phyloP scores from a whole-genome alignment of 2,888 invertebrate genomes.

The Amorpha juglandis region DNA sequence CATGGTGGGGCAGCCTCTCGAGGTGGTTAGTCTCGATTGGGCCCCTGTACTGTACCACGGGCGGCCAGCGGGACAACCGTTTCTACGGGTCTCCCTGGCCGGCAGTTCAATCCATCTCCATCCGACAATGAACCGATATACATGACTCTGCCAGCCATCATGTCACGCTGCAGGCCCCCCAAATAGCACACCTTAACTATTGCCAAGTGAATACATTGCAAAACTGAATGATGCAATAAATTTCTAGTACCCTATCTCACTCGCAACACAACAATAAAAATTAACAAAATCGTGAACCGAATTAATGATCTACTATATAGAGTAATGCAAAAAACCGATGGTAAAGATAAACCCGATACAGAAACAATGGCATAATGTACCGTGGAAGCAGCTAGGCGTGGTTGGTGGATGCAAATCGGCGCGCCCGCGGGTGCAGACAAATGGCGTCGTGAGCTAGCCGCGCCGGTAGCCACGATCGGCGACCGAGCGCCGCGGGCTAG shows the following conservation, averaged over 20 bases:
- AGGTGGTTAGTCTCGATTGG: too few species aligned
- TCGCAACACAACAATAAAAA: not conserved
- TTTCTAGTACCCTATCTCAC: not conserved
- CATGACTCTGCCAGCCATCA: too few species aligned
- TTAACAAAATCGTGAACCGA: conserved; percentile 14
- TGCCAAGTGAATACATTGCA: too few species aligned
- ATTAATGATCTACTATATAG: conserved; percentile 5
- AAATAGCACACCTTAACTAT: too few species aligned
- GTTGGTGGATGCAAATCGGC: conserved; percentile 76
- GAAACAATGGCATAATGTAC: conserved; percentile 64
- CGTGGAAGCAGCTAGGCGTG: conserved; percentile 78
- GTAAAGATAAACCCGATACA: conserved; percentile 28
- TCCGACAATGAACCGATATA: too few species aligned
- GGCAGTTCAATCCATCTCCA: too few species aligned
- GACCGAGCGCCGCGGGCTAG: conserved; percentile 29
- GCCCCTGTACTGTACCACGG: too few species aligned
- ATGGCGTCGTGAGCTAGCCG: conserved; percentile 51
- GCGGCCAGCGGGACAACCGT: too few species aligned
- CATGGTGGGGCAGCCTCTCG: too few species aligned
- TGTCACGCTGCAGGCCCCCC: too few species aligned
- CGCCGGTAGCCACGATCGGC: conserved; percentile 32
- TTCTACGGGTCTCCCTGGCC: too few species aligned
- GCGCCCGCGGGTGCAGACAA: conserved; percentile 63
- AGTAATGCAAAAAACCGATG: conserved; percentile 13
- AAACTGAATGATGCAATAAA: too few species aligned